phyloP scores from a whole-genome alignment of 2,797 vertebrate genomes.

The Tokudaia muenninki region DNA sequence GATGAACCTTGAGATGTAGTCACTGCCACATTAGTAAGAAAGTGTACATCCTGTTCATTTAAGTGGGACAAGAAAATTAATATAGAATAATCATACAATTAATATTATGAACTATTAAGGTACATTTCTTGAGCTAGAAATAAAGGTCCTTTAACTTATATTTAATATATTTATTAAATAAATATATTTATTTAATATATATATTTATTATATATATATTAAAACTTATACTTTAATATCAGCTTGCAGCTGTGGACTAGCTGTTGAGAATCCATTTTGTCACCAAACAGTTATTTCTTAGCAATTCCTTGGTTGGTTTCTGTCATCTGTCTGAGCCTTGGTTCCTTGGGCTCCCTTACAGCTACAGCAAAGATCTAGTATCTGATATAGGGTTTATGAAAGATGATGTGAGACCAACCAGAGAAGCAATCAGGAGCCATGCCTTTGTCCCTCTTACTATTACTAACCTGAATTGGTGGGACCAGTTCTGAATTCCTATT shows the following conservation, averaged over 20 bases:
- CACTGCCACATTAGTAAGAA: neutral
- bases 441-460: neutral
- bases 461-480: neutral
- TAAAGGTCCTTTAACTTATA: neutral
- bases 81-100: neutral
- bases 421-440: neutral
- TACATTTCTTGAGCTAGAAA: neutral
- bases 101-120: neutral
- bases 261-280: neutral
- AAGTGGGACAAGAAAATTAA: neutral
- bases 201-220: no score
- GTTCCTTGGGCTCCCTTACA: neutral
- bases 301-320: neutral
- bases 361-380: neutral
- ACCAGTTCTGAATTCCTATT: neutral
- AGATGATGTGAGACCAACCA: neutral
- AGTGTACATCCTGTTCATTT: neutral
- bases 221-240: neutral
- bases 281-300: neutral
- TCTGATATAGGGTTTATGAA: neutral
- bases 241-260: neutral
- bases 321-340: neutral
- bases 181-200: no score
- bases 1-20: neutral
- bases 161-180: no score